Evolutionary conservation across 2,113 vertebrate genomes (phyloP), one percentile per base, ranked within the genome.

Genomic region (Solea solea): DNA sequence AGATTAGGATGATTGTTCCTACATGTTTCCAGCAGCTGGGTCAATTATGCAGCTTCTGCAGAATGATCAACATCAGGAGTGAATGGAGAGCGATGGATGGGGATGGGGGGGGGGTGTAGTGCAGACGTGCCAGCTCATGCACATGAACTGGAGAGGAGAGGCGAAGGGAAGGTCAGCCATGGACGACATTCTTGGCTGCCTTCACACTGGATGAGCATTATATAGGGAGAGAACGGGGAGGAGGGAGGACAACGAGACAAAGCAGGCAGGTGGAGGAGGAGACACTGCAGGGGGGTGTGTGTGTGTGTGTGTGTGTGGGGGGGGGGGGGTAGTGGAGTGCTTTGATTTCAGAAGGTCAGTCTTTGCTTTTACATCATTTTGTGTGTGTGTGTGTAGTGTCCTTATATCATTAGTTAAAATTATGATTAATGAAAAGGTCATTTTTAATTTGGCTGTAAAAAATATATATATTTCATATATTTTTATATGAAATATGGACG

Each of bases 141-240:
- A 82, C 74, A 78, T 45, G 73, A 71, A 86, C 62, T 65, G 0
- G 60, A 51, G 76, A 80, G 73, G 59, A 46, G 69, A 82, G 79
- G 82, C 74, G 63, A 87, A 70, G 21, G 64, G 72, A 88, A 86
- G 81, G 84, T 83, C 86, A 90, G 57, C 77, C 70, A 50, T 70
- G 72, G 74, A 75, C 77, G 75, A 76, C 72, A 83, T 85, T 83
- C 78, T 85, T 82, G 88, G 75, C 78, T 74, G 73, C 39, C 60
- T 41, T 81, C 77, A 64, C 46, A 25, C 49, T 21, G 46, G 60
- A 73, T 69, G 76, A 65, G 83, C 67, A 80, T 85, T 78, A 86
- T 45, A 74, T 55, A 64, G 50, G 48, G 44, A 41, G 64, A 48
- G 70, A 56, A 53, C 5, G 13, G 39, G 42, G 51, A 57, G 54